A percentile compares a stretch with the other conserved stretches of the same genome.
Conservation (phyloP, 2,113 vertebrate species). For the Phyllostomus discolor region DNA sequence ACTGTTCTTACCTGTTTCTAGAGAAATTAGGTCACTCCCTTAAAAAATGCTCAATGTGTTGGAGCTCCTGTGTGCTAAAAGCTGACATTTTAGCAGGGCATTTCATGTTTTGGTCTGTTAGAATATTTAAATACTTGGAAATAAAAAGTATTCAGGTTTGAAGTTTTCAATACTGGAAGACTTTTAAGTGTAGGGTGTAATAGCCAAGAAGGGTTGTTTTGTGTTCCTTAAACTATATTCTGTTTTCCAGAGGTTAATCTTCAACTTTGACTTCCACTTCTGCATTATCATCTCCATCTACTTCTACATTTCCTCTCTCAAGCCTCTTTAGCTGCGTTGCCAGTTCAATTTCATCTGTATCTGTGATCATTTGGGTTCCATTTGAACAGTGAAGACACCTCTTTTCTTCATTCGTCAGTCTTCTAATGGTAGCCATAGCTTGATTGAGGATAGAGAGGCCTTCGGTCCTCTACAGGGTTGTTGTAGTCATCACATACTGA, state of each 20-base stretch:
- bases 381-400: conserved; percentile 98
- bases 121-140: conserved; percentile 78
- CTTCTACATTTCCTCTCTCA: conserved; percentile 96
- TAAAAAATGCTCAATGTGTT: conserved; percentile 49
- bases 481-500: conserved; percentile 98
- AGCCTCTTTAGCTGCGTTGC: conserved; percentile 95
- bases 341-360: conserved; percentile 97
- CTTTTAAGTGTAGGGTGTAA: conserved; percentile 74
- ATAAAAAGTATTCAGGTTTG: conserved; percentile 73
- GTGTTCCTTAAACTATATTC: conserved; percentile 55
- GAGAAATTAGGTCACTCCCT: no score
- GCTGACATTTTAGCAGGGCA: conserved; percentile 64
- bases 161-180: conserved; percentile 82
- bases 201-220: conserved; percentile 58
- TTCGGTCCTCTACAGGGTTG: conserved; percentile 97
- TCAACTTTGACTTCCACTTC: conserved; percentile 98
- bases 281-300: conserved; percentile 96
- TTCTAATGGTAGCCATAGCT: conserved; percentile 97
- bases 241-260: conserved; percentile 82
- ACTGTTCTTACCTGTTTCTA: not conserved
- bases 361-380: conserved; percentile 99
- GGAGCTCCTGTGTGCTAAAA: conserved; percentile 57
- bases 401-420: conserved; percentile 97
- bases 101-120: conserved; percentile 75
- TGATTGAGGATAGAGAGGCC: conserved; percentile 98